Evolutionary conservation across 2,797 vertebrate species (phyloP).

Genomic region (Tympanoctomys barrerae): DNA sequence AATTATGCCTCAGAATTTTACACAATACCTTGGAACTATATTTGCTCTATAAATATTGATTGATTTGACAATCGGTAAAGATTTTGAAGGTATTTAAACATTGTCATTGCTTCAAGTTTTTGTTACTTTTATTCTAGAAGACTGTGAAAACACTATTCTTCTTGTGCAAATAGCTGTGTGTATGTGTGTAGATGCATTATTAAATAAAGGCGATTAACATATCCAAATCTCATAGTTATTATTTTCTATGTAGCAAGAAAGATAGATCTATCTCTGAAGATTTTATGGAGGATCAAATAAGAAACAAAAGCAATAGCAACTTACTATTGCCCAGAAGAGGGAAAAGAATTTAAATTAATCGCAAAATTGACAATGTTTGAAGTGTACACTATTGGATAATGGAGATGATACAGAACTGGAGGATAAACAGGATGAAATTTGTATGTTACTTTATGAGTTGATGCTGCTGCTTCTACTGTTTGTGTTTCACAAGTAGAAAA

Average conservation of each 20-base stretch:
- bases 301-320: neutral
- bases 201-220: neutral
- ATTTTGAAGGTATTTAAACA: neutral
- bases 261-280: neutral
- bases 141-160: neutral
- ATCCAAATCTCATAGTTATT: neutral
- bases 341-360: neutral
- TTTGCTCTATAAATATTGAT: neutral
- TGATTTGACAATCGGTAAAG: constrained; percentile 38
- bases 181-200: neutral
- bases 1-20: constrained; percentile 9
- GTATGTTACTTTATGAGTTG: neutral
- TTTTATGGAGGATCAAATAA: neutral
- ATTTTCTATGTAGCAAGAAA: neutral
- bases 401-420: neutral
- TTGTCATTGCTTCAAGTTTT: neutral
- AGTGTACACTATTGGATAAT: neutral
- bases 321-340: neutral
- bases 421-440: neutral
- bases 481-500: neutral
- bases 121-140: constrained; percentile 29
- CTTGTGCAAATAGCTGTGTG: neutral
- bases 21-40: neutral
- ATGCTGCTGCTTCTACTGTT: neutral
- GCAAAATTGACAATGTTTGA: neutral